Conservation (phyloP, 2,113 vertebrate species). For the Ranitomeya imitator region DNA sequence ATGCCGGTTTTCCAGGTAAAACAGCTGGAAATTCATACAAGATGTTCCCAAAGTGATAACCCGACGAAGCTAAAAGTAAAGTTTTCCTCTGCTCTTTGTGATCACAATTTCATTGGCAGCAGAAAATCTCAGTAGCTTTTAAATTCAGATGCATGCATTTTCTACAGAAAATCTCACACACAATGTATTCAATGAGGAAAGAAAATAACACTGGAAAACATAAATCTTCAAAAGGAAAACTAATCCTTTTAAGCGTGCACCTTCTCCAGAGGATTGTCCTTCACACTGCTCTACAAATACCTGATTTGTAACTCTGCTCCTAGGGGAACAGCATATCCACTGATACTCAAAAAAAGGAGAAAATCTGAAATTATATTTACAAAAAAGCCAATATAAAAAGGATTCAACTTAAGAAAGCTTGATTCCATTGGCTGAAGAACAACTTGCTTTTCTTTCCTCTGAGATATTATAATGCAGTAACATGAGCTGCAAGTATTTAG, state of each 20-base stretch:
- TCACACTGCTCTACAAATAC: constrained; percentile 40
- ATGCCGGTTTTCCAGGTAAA: neutral
- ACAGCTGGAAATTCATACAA: neutral
- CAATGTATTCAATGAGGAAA: constrained; percentile 12
- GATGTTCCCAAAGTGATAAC: neutral
- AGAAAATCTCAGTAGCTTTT: constrained; percentile 9
- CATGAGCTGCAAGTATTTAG: constrained; percentile 10
- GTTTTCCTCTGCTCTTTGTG: neutral
- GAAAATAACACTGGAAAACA: constrained; percentile 33
- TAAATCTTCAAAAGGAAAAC: constrained; percentile 53
- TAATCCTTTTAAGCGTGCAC: constrained; percentile 54
- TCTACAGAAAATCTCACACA: constrained; percentile 31
- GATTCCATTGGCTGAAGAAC: neutral
- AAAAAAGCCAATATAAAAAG: constrained; percentile 33
- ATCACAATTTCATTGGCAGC: neutral
- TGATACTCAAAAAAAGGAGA: constrained; percentile 9
- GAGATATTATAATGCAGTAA: neutral
- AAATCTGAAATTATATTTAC: constrained; percentile 38
- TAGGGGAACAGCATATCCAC: constrained; percentile 29
- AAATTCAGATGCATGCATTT: constrained; percentile 22
- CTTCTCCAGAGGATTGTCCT: constrained; percentile 49
- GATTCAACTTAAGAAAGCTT: constrained; percentile 16
- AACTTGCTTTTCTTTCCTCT: constrained; percentile 10
- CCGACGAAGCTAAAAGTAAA: neutral
- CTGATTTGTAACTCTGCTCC: constrained; percentile 44